Percentiles rank a stretch among this genome's conserved stretches.
Conservation (phyloP, 2,888 invertebrate species). For the Lasioglossum pauxillum region DNA sequence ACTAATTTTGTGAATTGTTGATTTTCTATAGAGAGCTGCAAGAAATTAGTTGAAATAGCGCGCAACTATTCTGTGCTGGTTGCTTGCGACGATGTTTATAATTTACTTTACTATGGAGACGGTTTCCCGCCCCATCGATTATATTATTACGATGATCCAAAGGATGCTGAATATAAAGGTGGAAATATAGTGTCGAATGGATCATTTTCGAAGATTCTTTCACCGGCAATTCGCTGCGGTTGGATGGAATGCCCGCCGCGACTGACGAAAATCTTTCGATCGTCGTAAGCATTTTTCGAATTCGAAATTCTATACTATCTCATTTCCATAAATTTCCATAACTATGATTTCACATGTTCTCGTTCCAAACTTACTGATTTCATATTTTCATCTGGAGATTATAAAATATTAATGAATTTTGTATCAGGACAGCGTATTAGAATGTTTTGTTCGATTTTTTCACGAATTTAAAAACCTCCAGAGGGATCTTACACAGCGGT, state of each 20-base stretch:
- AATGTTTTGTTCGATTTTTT: background rate
- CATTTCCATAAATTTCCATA: background rate
- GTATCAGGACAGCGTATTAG: background rate
- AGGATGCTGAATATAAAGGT: constrained; percentile 83
- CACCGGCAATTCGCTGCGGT: constrained; percentile 88
- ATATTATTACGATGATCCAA: constrained; percentile 85
- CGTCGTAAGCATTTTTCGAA: constrained; percentile 78
- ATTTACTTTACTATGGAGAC: constrained; percentile 85
- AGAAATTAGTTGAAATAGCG: constrained; percentile 84
- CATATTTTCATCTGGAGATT: background rate
- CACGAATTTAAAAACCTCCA: constrained; percentile 70
- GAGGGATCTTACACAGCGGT: constrained; percentile 86
- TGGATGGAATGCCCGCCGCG: constrained; percentile 87
- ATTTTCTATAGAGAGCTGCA: constrained; percentile 80
- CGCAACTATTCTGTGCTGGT: constrained; percentile 84
- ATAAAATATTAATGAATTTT: background rate
- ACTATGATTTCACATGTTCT: background rate
- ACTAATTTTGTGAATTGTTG: background rate
- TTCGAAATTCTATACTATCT: background rate
- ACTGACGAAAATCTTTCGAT: constrained; percentile 81
- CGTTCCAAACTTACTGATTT: background rate
- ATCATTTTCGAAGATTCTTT: constrained; percentile 88
- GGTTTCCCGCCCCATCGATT: constrained; percentile 85
- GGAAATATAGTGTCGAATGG: constrained; percentile 88
- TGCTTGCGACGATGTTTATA: constrained; percentile 88